Evolutionary conservation across 1,140 invertebrate species (phyloP), one percentile per base, ranked within the genome.

Genomic region (Ceratosolen fusciceps): DNA sequence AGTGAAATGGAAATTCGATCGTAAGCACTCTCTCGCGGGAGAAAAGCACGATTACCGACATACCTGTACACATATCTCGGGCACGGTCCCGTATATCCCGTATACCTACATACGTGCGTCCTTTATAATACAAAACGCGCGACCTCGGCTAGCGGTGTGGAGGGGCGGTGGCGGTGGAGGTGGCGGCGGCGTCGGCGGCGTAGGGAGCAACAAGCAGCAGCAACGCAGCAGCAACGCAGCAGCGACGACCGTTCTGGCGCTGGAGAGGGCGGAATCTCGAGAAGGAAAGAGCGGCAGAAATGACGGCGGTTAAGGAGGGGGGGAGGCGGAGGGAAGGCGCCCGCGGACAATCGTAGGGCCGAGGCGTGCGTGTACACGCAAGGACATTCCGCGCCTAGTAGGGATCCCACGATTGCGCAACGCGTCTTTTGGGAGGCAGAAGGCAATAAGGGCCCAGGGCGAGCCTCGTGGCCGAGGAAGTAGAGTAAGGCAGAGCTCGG

Each of bases 1-100:
- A 72, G n/a, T 65, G 71, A 56, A 74, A 79, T 79, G 72, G 78
- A 68, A 74, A 79, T 79, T 68, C 19, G 78, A 79, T 79, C 62
- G 72, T 43, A 67, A 65, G 14, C 54, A 52, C 68, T 58, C 31
- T 52, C 43, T 43, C 39, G 49, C 21, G 43, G 47, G 34, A 37
- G 56, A 76, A 76, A 67, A 43, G 52, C n/a, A 68, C 29, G 24
- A 26, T 52, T 26, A 67, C 49, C 24, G 29, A 47, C 43, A 68
- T 37, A 54, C 74, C 12, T 34, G 47, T 67, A 39, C 58, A 39
- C 58, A 65, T 65, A 65, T 62, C 43, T 37, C 24, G 24, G 29
- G 31, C 56, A 60, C 47, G 21, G 60, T 77, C 49, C 65, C 52
- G 75, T 76, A 71, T 29, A 72, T 78, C 67, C 68, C 76, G 68